Evolutionary conservation across 2,888 invertebrate genomes (phyloP).

Genomic region (Quadriops clusia): DNA sequence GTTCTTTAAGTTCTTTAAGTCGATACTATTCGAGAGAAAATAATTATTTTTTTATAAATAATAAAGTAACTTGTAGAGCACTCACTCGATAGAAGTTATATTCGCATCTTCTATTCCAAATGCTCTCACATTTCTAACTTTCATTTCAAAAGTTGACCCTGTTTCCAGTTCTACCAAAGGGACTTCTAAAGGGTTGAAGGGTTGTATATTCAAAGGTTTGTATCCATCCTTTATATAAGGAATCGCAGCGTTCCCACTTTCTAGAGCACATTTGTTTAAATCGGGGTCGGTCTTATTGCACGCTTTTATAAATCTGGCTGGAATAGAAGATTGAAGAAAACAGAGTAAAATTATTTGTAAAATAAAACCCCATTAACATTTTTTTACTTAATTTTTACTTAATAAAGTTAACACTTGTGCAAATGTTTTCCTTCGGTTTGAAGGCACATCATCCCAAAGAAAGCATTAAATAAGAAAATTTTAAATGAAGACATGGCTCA

Average conservation of each 20-base stretch:
- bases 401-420: too few relatives aligned
- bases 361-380: too few relatives aligned
- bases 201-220: neutral
- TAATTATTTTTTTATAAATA: neutral
- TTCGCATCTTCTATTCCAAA: conserved; percentile 9
- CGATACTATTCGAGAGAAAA: conserved; percentile 4
- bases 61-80: conserved; percentile 5
- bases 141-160: neutral
- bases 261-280: conserved; percentile 7
- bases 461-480: too few relatives aligned
- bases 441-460: too few relatives aligned
- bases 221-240: conserved; percentile 9
- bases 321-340: conserved; percentile 3
- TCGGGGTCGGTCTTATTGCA: conserved; percentile 8
- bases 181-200: neutral
- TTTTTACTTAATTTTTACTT: too few relatives aligned
- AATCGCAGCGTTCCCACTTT: conserved; percentile 6
- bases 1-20: conserved; percentile 5
- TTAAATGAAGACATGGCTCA: too few relatives aligned
- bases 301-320: conserved; percentile 9
- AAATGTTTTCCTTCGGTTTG: too few relatives aligned
- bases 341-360: too few relatives aligned
- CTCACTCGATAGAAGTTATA: too few relatives aligned
- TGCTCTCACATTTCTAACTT: conserved; percentile 7
- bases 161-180: neutral